A percentile compares a stretch with the other conserved stretches of the same genome.
Evolutionary conservation across 1,140 invertebrate genomes (phyloP).

Genomic region (Papilio glaucus): DNA sequence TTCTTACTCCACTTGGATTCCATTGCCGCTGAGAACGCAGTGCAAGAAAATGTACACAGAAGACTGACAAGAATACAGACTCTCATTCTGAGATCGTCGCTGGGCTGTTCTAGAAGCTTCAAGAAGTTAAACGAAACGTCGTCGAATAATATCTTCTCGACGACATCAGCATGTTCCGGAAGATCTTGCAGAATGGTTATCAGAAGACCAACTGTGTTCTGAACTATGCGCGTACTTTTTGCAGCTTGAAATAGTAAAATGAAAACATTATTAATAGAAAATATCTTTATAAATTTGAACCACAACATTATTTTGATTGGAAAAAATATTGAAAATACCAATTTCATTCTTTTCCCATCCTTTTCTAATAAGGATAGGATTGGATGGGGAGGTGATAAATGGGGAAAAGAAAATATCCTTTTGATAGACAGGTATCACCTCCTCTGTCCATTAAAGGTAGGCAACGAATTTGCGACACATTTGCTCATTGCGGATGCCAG

Average conservation of each 20-base stretch:
- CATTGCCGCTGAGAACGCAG: conserved; percentile 87
- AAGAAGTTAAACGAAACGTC: conserved; percentile 83
- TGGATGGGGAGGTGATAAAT: too few relatives aligned
- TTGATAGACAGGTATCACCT: too few relatives aligned
- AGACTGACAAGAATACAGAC: conserved; percentile 87
- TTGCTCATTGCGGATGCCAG: too few relatives aligned
- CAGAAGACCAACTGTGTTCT: conserved; percentile 88
- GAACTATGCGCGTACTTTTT: conserved; percentile 85
- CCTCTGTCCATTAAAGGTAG: too few relatives aligned
- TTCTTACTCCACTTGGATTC: conserved; percentile 76
- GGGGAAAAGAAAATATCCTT: too few relatives aligned
- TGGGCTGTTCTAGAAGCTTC: conserved; percentile 85
- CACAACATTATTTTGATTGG: too few relatives aligned
- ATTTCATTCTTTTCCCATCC: too few relatives aligned
- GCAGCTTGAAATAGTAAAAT: conserved; percentile 83
- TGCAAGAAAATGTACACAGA: conserved; percentile 86
- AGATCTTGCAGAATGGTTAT: conserved; percentile 89
- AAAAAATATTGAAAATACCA: too few relatives aligned
- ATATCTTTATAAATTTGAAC: too few relatives aligned
- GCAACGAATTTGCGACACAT: too few relatives aligned
- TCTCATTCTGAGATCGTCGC: conserved; percentile 85
- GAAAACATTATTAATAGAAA: conserved; percentile 2
- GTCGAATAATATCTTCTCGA: conserved; percentile 88
- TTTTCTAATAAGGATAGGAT: too few relatives aligned
- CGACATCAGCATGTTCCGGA: conserved; percentile 89